phyloP scores from a whole-genome alignment of 2,113 vertebrate genomes.

The Limanda limanda region DNA sequence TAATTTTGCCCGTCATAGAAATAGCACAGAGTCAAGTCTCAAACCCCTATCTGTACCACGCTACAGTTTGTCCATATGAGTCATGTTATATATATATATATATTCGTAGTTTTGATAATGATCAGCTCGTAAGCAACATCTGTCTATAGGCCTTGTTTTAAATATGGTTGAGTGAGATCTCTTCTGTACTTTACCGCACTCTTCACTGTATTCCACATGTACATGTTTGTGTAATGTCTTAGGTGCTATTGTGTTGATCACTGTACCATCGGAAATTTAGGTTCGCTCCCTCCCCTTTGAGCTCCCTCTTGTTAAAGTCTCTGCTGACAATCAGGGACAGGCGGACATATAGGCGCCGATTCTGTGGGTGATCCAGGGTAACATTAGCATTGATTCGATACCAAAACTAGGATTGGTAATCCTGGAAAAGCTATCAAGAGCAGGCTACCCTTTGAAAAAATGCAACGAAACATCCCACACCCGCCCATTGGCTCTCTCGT shows the following conservation, averaged over 20 bases:
- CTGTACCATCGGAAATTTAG: slow-evolving; percentile 45
- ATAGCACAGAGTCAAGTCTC: slow-evolving; percentile 10
- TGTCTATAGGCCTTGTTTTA: slow-evolving; percentile 22
- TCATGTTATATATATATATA: slow-evolving; percentile 15
- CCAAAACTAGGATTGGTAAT: too few relatives aligned
- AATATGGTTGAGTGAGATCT: slow-evolving; percentile 28
- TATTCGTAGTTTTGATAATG: slow-evolving; percentile 24
- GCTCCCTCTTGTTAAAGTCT: slow-evolving; percentile 77
- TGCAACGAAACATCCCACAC: too few relatives aligned
- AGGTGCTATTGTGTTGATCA: slow-evolving; percentile 60
- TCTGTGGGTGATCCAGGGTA: neutral
- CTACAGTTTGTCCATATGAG: slow-evolving; percentile 9
- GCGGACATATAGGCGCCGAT: slow-evolving; percentile 44
- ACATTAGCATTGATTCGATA: too few relatives aligned
- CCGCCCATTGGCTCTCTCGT: too few relatives aligned
- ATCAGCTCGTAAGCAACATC: slow-evolving; percentile 5
- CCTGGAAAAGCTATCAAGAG: too few relatives aligned
- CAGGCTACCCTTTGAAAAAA: too few relatives aligned
- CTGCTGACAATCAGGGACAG: slow-evolving; percentile 93
- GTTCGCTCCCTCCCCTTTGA: neutral
- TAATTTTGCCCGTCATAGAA: slow-evolving; percentile 33
- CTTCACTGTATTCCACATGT: slow-evolving; percentile 26
- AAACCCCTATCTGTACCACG: slow-evolving; percentile 8
- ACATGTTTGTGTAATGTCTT: slow-evolving; percentile 8
- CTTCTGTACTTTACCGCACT: slow-evolving; percentile 25